Evolutionary conservation across 2,113 vertebrate genomes (phyloP), one percentile per base, ranked within the genome.

Genomic region (Grammomys surdaster): DNA sequence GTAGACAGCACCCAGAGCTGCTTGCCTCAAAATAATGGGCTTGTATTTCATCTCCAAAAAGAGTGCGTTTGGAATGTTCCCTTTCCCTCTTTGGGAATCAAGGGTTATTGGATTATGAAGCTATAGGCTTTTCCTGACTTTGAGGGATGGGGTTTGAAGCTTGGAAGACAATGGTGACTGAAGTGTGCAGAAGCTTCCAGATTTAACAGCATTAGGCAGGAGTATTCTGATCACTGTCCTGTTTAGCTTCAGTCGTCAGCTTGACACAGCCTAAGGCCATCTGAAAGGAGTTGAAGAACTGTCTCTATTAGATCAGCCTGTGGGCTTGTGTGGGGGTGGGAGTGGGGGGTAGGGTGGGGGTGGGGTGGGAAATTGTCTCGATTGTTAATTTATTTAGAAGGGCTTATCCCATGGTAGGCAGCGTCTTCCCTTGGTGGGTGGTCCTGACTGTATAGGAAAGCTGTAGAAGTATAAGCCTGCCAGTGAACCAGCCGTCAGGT

Each of bases 21-120:
- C 58, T 85, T 40, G 8, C 81, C 56, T 84, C 26, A 84, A 84
- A 63, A 43, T 84, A 93, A 88, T 85, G 82, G 84, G 63, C 84
- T 46, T 26, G n/a, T 85, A 46, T 85, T 85, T 85, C 26, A 31
- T 81, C 93, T 95, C 84, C 84, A 36, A 91, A 97, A 94, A 93
- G 88, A 96, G 89, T 88, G 78, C 9, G 0, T 67, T 94, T 94
- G 90, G 93, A 96, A 90, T 80, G 20, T 60, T 76, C 82, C 81
- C 22, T 95, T 95, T 51, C 84, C 75, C 60, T 93, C 4, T 19
- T 60, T 65, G 65, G 73, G 60, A 85, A 65, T 48, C 19, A 1
- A 26, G 92, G 94, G 90, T 97, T 92, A 92, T 78, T 93, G 95
- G 94, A 94, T 97, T 88, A 92, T 31, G 58, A 90, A 92, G 90